These are phyloP conservation scores for Sebastes schlegelii DNA, from an alignment of 2,113 vertebrate species.

Conservation along the genomic window DNA sequence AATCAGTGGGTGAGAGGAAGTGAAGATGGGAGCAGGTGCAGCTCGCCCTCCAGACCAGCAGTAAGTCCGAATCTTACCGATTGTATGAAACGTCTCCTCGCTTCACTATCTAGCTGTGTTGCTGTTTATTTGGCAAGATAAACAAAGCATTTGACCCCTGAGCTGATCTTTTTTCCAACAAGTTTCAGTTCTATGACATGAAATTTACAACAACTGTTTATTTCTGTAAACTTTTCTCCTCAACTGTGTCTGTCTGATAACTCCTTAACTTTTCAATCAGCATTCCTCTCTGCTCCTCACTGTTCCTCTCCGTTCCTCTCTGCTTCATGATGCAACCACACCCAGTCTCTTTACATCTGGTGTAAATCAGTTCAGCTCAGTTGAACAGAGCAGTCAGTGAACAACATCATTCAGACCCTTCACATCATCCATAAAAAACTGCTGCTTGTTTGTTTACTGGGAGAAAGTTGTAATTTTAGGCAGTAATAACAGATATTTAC, in stretches of 20 bases:
- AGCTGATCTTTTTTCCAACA: neutral
- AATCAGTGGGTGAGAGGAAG: slow-evolving; percentile 83
- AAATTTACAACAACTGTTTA: neutral
- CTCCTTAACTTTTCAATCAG: slow-evolving; percentile 8
- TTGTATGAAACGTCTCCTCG: neutral
- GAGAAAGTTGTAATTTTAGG: neutral
- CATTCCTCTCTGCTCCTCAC: neutral
- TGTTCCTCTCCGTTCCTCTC: neutral
- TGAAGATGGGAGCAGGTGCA: slow-evolving; percentile 67
- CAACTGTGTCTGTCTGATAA: neutral
- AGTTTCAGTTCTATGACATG: neutral
- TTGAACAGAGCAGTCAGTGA: no score
- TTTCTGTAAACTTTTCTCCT: neutral
- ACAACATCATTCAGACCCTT: neutral
- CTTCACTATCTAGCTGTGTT: neutral
- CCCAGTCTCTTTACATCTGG: neutral
- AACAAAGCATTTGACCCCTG: neutral
- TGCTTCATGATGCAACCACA: slow-evolving; percentile 3
- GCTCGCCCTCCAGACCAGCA: slow-evolving; percentile 71
- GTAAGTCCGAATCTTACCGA: slow-evolving; percentile 61
- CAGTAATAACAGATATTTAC: neutral
- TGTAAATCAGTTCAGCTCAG: neutral
- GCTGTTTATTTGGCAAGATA: neutral
- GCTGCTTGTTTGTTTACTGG: neutral
- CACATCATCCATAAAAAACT: neutral